Evolutionary conservation across 1,140 invertebrate genomes (phyloP), one percentile per base, ranked within the genome.

Genomic region (Drosophila asahinai): DNA sequence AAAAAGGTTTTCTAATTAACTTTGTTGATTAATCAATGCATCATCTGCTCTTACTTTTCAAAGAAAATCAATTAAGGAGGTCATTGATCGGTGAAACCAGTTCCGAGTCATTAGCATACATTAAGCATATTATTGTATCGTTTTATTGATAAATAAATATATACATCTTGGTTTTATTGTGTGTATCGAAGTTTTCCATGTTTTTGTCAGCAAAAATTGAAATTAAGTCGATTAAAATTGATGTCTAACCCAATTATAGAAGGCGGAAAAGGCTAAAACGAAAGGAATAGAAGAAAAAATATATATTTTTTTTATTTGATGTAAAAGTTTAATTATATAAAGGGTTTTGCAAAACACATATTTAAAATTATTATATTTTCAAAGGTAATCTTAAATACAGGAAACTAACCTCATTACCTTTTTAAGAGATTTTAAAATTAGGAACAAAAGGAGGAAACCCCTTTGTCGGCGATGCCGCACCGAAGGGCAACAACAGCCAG

Each of bases 401-500:
- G n/a, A n/a, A 52, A 52, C 5, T 17, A 33, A 52, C 27, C 27
- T 5, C 9, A 17, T 52, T 22, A 22, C 19, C 2, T 30, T 17
- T n/a, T n/a, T n/a, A n/a, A n/a, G n/a, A n/a, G n/a, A n/a, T n/a
- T n/a, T n/a, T n/a, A n/a, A n/a, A n/a, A n/a, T n/a, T n/a, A n/a
- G n/a, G n/a, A n/a, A n/a, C n/a, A n/a, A 9, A 11, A 8, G 61
- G 8, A 81, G 82, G n/a, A 55, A 19, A 79, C 42, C 4, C 7
- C 3, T 2, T 4, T 6, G 55, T 54, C 22, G 36, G 15, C 8
- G 17, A 17, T 33, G 63, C 58, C 36, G 65, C 38, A 48, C 25
- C 33, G 43, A 36, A 59, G 14, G 40, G 43, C 45, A 68, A 49
- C 30, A 68, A 45, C 71, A 47, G 57, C 51, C 83, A 86, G 75